Evolutionary conservation across 2,113 vertebrate genomes (phyloP).

Genomic region (Leptosomus discolor): DNA sequence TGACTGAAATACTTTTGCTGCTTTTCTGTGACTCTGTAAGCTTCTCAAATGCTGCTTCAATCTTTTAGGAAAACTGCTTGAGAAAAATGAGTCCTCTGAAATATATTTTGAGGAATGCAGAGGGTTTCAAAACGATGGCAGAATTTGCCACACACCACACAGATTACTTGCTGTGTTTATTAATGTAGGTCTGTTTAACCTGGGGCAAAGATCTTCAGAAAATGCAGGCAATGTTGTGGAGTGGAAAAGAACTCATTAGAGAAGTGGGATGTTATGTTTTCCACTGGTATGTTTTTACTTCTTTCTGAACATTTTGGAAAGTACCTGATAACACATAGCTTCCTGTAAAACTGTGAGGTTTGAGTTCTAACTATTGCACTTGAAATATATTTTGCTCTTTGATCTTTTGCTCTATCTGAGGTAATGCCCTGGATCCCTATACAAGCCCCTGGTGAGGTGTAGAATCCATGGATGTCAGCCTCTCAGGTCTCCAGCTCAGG

Average conservation of each 20-base stretch:
- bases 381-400: not conserved
- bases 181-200: not conserved
- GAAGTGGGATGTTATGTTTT: not conserved
- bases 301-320: not conserved
- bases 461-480: not conserved
- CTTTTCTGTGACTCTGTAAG: conserved; percentile 2
- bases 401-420: not conserved
- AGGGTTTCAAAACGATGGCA: not conserved
- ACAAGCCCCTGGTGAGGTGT: not conserved
- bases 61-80: not conserved
- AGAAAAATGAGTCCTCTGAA: not conserved
- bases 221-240: not conserved
- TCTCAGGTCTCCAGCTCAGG: not conserved
- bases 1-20: conserved; percentile 1
- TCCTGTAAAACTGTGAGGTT: not conserved
- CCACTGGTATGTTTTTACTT: not conserved
- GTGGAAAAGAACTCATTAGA: not conserved
- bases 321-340: not conserved
- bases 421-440: not conserved
- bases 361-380: not conserved
- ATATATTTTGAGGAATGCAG: conserved; percentile 2
- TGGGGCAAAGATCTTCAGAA: not conserved
- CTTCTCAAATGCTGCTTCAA: not conserved
- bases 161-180: not conserved
- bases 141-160: not conserved